Base-by-base conservation (phyloP, 2,113 vertebrate species). In the Sciurus niger region DNA sequence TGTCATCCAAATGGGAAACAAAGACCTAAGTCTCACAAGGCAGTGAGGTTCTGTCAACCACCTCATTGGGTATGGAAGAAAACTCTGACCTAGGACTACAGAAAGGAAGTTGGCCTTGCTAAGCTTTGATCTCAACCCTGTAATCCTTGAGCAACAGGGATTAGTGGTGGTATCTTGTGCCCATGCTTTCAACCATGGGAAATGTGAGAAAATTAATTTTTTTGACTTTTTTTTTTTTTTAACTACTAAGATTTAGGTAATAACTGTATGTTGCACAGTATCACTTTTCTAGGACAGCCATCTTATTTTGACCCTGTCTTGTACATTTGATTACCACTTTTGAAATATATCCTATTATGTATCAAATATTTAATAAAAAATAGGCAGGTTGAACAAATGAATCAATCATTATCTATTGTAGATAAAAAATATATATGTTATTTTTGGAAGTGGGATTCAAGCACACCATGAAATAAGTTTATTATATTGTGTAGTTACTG, bases 341-440 rank as follows among this genome's bases (percentile, higher is more conserved):
- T 76, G 65, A 89, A 86, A 94, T 58, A 14, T 3, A 58, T 51
- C 32, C 74, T 84, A 3, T 89, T 28, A 85, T 10, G 0, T 83
- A 32, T 51, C 22, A 78, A 73, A 84, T 85, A 89, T 74, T 70
- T 92, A 73, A 40, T 88, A 58, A 68, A 40, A 68, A 78, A 85
- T 30, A 92, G 14, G 12, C 24, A 92, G 68, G 16, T 34, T 34
- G 0, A 34, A 70, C 32, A 1, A 25, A 12, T 51, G 3, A 94
- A 68, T 58, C n/a, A 93, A 80, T 73, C 1, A 28, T 76, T 63
- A 43, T 7, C 37, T 6, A 34, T 84, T 63, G 28, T 43, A 22
- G 53, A 60, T 20, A 55, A 25, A 51, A 72, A 25, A 65, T n/a
- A 67, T 2, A 58, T 65, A 53, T 9, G 22, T 85, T 84, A 51